A percentile compares a stretch with the other conserved stretches of the same genome.
phyloP scores from a whole-genome alignment of 2,113 vertebrate species.

The Coregonus clupeaformis region DNA sequence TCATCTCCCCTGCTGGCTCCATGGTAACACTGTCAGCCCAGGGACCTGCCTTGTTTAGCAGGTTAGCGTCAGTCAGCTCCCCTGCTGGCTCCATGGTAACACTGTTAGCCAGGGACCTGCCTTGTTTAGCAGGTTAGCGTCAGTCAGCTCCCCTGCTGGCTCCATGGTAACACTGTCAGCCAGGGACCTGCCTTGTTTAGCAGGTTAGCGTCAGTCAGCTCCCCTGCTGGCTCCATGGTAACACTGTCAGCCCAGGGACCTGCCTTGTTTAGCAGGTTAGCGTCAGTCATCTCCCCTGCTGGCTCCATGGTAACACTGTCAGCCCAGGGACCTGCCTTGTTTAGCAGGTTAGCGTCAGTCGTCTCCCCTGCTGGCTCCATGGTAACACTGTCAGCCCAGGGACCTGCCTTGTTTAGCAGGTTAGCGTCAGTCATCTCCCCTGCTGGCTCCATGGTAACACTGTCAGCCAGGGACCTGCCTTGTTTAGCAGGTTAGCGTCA shows the following conservation, averaged over 20 bases:
- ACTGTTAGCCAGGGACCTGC: constrained; percentile 3
- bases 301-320: constrained; percentile 12
- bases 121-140: constrained; percentile 1
- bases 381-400: constrained; percentile 7
- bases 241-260: constrained; percentile 8
- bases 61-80: too few relatives aligned
- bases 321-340: constrained; percentile 1
- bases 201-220: too few relatives aligned
- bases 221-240: constrained; percentile 5
- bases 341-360: neutral
- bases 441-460: constrained; percentile 17
- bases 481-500: neutral
- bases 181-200: constrained; percentile 2
- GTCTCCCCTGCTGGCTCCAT: too few relatives aligned
- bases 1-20: neutral
- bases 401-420: constrained; percentile 2
- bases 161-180: constrained; percentile 16
- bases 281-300: too few relatives aligned
- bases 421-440: too few relatives aligned
- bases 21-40: constrained; percentile 10
- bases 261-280: neutral
- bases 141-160: neutral
- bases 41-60: constrained; percentile 2
- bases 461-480: constrained; percentile 1
- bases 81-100: constrained; percentile 9